Evolutionary conservation across 2,888 invertebrate species (phyloP), one percentile per base, ranked within the genome.

Genomic region (Drosophila formosana): DNA sequence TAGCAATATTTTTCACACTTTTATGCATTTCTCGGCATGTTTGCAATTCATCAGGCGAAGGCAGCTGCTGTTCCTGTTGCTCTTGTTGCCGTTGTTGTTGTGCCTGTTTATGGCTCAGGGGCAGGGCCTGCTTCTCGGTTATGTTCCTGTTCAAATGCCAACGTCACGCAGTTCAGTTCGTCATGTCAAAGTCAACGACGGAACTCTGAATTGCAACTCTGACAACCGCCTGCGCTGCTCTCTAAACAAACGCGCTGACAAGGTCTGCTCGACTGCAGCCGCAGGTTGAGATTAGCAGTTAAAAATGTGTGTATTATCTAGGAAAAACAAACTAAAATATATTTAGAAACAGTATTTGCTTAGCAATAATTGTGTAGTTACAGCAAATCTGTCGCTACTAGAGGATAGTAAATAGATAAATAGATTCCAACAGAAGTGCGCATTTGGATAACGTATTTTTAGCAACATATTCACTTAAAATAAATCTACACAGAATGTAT

Each of bases 111-210:
- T 78, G 77, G 74, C 74, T 52, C 72, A 68, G 75, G 77, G 77
- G 75, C 75, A 78, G 62, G 55, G 66, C 55, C 66, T 57, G 65
- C 52, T 46, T 26, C 57, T 49, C 47, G 30, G 46, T 49, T 67
- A 55, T 52, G 49, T 72, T 58, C 65, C 75, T 63, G 58, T 72
- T 75, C 72, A 82, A 84, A 79, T 84, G 81, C 80, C 83, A 76
- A 49, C 74, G 74, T 72, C 78, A 76, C 77, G 88, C 80, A 85
- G 88, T 80, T 88, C 83, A 83, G 88, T 83, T 88, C 86, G 85
- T 88, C 89, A 88, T 82, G 86, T 88, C 88, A 88, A 88, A 87
- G 87, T 88, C 88, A 88, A 76, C 78, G 81, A 75, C 78, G 71
- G 61, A 53, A 53, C 75, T 57, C 47, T 41, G 72, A 61, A 75